Percentiles rank a stretch among this genome's conserved stretches.
phyloP scores from a whole-genome alignment of 2,888 invertebrate genomes.

The Palloptera scutellata region DNA sequence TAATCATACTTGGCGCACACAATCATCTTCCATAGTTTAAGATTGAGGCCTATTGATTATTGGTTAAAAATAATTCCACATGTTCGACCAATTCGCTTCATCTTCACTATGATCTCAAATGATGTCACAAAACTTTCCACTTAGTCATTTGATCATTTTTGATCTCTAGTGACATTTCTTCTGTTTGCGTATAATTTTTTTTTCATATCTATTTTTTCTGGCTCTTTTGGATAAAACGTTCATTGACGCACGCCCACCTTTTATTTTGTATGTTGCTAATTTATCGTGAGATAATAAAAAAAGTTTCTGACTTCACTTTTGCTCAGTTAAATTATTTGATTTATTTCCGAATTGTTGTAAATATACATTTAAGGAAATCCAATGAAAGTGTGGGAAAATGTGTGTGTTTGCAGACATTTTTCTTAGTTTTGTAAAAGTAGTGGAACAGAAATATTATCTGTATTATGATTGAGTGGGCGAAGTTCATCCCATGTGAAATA shows the following conservation, averaged over 20 bases:
- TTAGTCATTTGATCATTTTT: too few relatives aligned
- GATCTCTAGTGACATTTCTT: too few relatives aligned
- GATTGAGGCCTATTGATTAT: not conserved
- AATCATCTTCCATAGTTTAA: too few relatives aligned
- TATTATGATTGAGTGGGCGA: not conserved
- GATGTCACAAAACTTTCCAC: too few relatives aligned
- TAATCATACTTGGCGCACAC: too few relatives aligned
- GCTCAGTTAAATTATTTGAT: not conserved
- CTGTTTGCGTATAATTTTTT: too few relatives aligned
- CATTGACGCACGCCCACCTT: not conserved
- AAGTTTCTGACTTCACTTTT: constrained; percentile 9
- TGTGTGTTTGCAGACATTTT: not conserved
- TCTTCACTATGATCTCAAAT: too few relatives aligned
- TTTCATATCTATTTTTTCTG: too few relatives aligned
- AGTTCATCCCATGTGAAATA: not conserved
- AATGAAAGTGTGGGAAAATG: constrained; percentile 9
- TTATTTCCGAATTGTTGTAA: constrained; percentile 15
- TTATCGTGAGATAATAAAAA: constrained; percentile 18
- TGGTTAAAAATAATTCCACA: constrained; percentile 19
- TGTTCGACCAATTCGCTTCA: constrained; percentile 10
- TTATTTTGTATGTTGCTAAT: not conserved
- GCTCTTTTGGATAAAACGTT: too few relatives aligned
- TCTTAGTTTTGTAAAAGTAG: not conserved
- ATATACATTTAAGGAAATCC: constrained; percentile 8
- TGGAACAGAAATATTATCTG: not conserved